Conservation (phyloP, 2,888 invertebrate genomes). For the Candidula unifasciata region DNA sequence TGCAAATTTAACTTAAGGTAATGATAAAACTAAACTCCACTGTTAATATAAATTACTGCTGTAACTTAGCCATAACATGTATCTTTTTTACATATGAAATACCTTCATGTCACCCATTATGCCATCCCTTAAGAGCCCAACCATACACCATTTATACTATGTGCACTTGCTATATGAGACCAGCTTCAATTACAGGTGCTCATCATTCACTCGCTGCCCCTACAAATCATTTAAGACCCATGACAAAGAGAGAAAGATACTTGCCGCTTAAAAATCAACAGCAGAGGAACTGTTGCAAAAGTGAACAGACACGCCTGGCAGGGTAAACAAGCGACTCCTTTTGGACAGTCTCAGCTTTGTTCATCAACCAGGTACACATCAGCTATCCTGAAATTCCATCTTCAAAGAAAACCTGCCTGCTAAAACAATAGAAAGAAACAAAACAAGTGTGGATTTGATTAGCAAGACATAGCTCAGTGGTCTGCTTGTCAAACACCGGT, state of each 20-base stretch:
- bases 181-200: constrained; percentile 24
- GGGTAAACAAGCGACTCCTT: constrained; percentile 36
- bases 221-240: constrained; percentile 52
- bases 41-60: background rate
- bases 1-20: background rate
- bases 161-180: constrained; percentile 21
- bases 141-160: constrained; percentile 18
- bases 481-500: constrained; percentile 33
- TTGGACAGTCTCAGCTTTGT: constrained; percentile 38
- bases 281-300: constrained; percentile 57
- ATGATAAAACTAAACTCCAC: background rate
- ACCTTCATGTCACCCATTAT: background rate
- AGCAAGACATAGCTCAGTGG: constrained; percentile 48
- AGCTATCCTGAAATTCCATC: constrained; percentile 51
- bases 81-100: background rate
- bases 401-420: constrained; percentile 58
- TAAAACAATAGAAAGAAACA: constrained; percentile 60
- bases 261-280: constrained; percentile 61
- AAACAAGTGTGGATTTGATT: constrained; percentile 59
- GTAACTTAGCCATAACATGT: background rate
- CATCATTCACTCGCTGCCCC: constrained; percentile 16
- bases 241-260: constrained; percentile 60
- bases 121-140: constrained; percentile 17
- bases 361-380: constrained; percentile 28
- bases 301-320: constrained; percentile 42